These are phyloP conservation scores for Catharus ustulatus DNA, from an alignment of 2,797 vertebrate genomes.

Conservation along the genomic window DNA sequence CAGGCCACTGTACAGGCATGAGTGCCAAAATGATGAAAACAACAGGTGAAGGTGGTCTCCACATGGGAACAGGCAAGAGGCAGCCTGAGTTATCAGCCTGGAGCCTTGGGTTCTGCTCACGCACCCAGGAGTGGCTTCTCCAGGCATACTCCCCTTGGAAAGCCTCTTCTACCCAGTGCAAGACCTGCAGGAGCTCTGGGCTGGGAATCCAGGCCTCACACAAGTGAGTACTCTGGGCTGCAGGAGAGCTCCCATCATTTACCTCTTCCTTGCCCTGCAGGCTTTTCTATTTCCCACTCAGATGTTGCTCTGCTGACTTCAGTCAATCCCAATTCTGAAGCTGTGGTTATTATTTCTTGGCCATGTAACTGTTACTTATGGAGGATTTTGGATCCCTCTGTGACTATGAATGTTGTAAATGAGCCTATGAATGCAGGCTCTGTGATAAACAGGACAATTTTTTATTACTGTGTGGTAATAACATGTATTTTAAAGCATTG, in stretches of 20 bases:
- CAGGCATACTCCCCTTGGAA: rapidly evolving
- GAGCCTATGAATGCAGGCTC: neutral
- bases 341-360: neutral
- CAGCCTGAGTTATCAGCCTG: neutral
- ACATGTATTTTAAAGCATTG: neutral
- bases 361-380: neutral
- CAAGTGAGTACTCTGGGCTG: neutral
- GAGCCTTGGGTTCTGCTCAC: neutral
- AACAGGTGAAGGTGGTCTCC: neutral
- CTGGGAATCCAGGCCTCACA: neutral
- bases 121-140: neutral
- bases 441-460: neutral
- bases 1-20: neutral
- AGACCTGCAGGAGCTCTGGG: neutral
- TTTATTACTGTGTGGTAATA: neutral
- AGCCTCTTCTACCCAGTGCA: neutral
- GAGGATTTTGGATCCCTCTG: neutral
- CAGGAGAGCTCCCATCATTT: neutral
- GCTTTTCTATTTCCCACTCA: neutral
- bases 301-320: neutral
- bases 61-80: neutral
- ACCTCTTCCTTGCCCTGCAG: neutral
- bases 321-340: neutral
- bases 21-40: neutral
- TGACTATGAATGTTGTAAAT: neutral